Evolutionary conservation across 2,113 vertebrate species (phyloP).

Genomic region (Columba janthina): DNA sequence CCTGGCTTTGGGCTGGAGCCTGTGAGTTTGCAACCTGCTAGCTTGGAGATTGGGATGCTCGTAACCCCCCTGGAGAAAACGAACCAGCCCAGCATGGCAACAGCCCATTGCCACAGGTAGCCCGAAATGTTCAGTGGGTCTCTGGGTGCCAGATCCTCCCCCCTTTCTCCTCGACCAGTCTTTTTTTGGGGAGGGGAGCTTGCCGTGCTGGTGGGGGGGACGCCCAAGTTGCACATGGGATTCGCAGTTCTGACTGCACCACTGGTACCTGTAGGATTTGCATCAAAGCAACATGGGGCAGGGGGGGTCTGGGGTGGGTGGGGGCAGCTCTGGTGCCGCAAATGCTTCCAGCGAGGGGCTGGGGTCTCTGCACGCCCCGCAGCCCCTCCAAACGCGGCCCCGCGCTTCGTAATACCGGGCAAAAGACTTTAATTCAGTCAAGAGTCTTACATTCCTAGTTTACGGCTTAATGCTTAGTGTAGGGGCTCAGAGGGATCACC

Average conservation of each 20-base stretch:
- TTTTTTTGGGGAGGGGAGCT: not conserved
- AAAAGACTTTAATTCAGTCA: conserved; percentile 46
- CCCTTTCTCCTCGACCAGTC: rapidly evolving
- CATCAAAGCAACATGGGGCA: not conserved
- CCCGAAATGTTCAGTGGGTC: not conserved
- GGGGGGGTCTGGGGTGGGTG: not conserved
- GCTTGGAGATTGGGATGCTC: not conserved
- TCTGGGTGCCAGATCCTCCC: not conserved
- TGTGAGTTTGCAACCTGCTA: not conserved
- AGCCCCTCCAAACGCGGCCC: not conserved
- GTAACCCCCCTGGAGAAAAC: not conserved
- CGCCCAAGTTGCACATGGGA: not conserved
- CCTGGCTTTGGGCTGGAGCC: not conserved
- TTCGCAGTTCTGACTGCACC: not conserved
- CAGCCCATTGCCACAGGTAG: conserved; percentile 67
- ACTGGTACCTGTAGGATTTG: conserved; percentile 51
- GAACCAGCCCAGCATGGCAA: not conserved
- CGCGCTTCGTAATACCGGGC: not conserved
- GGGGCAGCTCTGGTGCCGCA: not conserved
- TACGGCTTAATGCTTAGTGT: conserved; percentile 54
- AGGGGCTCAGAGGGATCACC: conserved; percentile 65
- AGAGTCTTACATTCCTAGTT: conserved; percentile 57
- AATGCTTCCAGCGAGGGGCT: not conserved
- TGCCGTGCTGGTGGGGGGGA: not conserved
- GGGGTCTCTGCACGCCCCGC: not conserved